Evolutionary conservation across 1,140 invertebrate species (phyloP).

Genomic region (Neoseiulus cucumeris): DNA sequence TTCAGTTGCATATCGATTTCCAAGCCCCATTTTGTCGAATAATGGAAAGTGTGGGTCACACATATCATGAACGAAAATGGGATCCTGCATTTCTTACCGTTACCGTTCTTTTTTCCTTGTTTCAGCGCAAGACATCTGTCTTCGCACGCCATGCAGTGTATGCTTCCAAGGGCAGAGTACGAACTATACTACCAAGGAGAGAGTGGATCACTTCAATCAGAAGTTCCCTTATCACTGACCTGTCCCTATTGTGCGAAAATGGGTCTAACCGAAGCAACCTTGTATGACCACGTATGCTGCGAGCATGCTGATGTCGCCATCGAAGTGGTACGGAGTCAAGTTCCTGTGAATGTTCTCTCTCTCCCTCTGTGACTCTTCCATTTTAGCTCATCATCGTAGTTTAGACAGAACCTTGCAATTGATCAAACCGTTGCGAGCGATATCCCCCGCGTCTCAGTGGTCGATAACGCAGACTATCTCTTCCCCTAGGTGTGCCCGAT

Average conservation of each 20-base stretch:
- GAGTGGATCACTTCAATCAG: conserved; percentile 41
- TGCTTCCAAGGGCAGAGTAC: conserved; percentile 78
- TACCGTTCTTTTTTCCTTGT: not conserved
- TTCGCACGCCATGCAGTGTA: conserved; percentile 96
- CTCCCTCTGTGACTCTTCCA: too few species aligned
- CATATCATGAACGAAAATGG: too few species aligned
- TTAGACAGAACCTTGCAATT: too few species aligned
- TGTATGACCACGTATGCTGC: conserved; percentile 75
- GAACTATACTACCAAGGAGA: conserved; percentile 90
- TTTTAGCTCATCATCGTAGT: too few species aligned
- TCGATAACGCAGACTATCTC: too few species aligned
- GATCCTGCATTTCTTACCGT: too few species aligned
- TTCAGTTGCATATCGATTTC: too few species aligned
- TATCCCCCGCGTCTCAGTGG: too few species aligned
- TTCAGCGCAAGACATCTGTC: conserved; percentile 56
- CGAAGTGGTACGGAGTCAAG: conserved; percentile 48
- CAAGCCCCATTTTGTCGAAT: too few species aligned
- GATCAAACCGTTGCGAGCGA: too few species aligned
- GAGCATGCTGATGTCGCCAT: conserved; percentile 64
- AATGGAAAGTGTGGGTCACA: too few species aligned
- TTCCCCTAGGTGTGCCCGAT: conserved; percentile 61
- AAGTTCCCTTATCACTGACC: conserved; percentile 82
- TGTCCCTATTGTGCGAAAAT: conserved; percentile 90
- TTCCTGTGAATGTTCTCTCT: too few species aligned
- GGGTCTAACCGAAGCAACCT: conserved; percentile 74